Evolutionary conservation across 2,797 vertebrate species (phyloP).

Genomic region (Squalus acanthias): DNA sequence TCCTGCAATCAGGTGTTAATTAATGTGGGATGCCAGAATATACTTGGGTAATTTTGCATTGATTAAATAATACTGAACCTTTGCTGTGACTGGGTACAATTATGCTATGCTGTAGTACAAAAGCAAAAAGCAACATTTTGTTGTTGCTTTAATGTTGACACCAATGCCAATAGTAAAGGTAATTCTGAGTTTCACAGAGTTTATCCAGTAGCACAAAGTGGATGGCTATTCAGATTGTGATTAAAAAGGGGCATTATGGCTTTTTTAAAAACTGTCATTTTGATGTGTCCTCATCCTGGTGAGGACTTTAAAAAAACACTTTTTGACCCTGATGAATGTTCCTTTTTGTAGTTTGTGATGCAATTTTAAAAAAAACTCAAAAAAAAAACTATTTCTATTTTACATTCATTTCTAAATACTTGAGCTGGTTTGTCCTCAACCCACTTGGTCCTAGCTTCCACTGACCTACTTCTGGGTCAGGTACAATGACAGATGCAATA

Average conservation of each 20-base stretch:
- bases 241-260: neutral
- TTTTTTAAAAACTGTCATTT: neutral
- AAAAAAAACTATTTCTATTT: neutral
- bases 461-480: neutral
- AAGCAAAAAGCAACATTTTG: neutral
- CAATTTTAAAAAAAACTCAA: neutral
- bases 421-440: neutral
- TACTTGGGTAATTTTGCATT: neutral
- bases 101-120: neutral
- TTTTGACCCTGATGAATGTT: neutral
- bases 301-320: neutral
- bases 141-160: neutral
- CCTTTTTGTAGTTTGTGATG: neutral
- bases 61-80: neutral
- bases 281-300: neutral
- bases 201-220: neutral
- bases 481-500: neutral
- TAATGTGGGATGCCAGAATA: neutral
- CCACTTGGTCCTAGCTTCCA: neutral
- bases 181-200: neutral
- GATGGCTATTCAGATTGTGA: neutral
- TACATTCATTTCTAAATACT: neutral
- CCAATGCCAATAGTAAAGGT: too few relatives aligned
- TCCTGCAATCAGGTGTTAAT: neutral
- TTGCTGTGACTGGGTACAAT: neutral